Conservation (phyloP, 2,113 vertebrate species). For the Himantopus leucocephalus region DNA sequence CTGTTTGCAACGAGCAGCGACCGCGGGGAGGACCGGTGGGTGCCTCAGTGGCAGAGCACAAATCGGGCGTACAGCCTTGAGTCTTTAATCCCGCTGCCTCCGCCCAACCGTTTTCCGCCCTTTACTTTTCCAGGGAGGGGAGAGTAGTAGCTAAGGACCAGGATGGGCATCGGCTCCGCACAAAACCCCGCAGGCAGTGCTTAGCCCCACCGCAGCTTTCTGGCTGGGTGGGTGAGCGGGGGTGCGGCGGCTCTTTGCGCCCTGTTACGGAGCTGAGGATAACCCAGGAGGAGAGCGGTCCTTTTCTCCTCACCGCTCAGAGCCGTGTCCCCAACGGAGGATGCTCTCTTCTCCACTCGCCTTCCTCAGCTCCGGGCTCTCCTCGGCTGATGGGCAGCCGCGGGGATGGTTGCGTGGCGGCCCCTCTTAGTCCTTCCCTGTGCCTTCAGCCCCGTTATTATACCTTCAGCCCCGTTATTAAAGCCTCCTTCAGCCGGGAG, state of each 20-base stretch:
- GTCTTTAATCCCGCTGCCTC: neutral
- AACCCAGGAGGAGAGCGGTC: neutral
- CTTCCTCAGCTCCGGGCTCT: neutral
- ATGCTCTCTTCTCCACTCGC: neutral
- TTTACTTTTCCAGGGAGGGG: neutral
- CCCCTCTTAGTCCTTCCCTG: rapidly evolving
- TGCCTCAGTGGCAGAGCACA: neutral
- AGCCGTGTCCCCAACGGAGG: neutral
- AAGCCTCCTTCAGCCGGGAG: rapidly evolving
- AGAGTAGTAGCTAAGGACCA: neutral
- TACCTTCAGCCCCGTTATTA: neutral
- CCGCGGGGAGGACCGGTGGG: neutral
- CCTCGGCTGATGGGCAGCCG: rapidly evolving
- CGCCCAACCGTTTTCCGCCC: neutral
- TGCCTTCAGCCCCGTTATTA: neutral
- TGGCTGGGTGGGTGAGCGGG: rapidly evolving
- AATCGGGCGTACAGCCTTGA: rapidly evolving
- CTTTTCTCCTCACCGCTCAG: no score
- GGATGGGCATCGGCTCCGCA: neutral
- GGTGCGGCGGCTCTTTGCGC: neutral
- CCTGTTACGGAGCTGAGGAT: rapidly evolving
- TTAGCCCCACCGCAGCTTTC: neutral
- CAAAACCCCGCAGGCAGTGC: rapidly evolving
- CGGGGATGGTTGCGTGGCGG: neutral
- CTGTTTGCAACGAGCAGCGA: neutral